Percentiles rank a stretch among this genome's conserved stretches.
Conservation (phyloP, 2,113 vertebrate species). For the Mesembrinibis cayennensis region DNA sequence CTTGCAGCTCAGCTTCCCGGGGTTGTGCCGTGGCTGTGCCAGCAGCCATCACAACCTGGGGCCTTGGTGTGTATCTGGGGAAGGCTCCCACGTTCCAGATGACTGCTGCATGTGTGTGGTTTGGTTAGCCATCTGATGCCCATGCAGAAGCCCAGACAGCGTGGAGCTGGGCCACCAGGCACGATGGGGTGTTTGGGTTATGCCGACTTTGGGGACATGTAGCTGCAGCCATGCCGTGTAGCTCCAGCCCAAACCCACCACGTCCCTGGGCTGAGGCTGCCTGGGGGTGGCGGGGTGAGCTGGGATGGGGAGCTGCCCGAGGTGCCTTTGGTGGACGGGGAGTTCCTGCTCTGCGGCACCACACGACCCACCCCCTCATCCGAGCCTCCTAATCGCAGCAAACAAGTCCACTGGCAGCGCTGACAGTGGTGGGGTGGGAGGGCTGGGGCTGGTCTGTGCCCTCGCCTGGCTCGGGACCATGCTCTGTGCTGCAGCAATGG, state of each 20-base stretch:
- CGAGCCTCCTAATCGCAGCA: neutral
- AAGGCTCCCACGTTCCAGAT: neutral
- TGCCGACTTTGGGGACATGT: neutral
- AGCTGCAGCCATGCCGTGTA: neutral
- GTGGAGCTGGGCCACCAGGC: neutral
- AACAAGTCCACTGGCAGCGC: fast-evolving
- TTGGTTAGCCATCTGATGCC: too few relatives aligned
- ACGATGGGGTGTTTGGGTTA: too few relatives aligned
- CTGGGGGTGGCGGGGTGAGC: neutral
- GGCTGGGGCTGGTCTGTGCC: neutral
- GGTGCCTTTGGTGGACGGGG: fast-evolving
- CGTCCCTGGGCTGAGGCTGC: neutral
- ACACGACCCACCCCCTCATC: neutral
- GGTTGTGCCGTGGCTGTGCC: neutral
- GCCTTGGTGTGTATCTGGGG: neutral
- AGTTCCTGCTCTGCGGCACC: neutral
- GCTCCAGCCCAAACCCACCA: neutral
- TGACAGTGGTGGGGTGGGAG: neutral
- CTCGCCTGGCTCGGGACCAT: fast-evolving
- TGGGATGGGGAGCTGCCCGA: neutral
- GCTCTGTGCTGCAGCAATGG: neutral
- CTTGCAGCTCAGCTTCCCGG: fast-evolving
- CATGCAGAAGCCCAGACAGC: neutral
- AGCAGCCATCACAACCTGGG: neutral
- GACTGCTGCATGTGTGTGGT: fast-evolving